Base-by-base conservation (phyloP, 2,113 vertebrate genomes). In the Petrocephalus zakoni region DNA sequence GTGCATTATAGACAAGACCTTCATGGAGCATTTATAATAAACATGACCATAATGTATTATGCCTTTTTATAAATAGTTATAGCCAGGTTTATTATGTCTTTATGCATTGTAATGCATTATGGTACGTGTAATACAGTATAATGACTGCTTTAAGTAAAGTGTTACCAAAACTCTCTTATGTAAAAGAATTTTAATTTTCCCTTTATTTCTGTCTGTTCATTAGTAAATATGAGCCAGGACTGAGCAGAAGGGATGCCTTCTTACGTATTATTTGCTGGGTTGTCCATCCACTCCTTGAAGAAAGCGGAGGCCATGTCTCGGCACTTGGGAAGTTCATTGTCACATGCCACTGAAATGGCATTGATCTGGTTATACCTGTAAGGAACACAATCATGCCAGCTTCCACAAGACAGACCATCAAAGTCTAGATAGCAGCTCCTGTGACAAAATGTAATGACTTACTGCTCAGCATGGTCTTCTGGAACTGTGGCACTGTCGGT, bases 291-390 rank as follows among this genome's bases (percentile, higher is more conserved):
- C 0, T 2, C 0, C 0, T 0, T 0, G 52, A 94, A 97, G 78
- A 94, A 92, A 0, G 0, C 0, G 0, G 0, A 3, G 2, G 93
- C 95, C 93, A 97, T 91, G 0, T 1, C 0, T 21, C 90, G 0
- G 49, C 98, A 99, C 0, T 92, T 89, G 0, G 37, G 0, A 78
- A 97, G 1, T 0, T 94, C 96, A 0, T 92, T 95, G 89, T 93
- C 92, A 90, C 98, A 99, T 46, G 97, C 97, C 0, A 96, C 92
- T 21, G 91, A 87, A 87, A 99, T 91, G 90, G 97, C 95, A 0
- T 92, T 94, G 13, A 97, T 51, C 94, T 98, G 95, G 0, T 75
- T 96, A 92, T 96, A 95, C 92, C 98, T 99, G 87, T 56, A 52
- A 2, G 64, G 88, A 90, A 25, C 37, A 84, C 91, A 72, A 3